phyloP scores from a whole-genome alignment of 1,140 invertebrate species.

The Drosophila ironensis region DNA sequence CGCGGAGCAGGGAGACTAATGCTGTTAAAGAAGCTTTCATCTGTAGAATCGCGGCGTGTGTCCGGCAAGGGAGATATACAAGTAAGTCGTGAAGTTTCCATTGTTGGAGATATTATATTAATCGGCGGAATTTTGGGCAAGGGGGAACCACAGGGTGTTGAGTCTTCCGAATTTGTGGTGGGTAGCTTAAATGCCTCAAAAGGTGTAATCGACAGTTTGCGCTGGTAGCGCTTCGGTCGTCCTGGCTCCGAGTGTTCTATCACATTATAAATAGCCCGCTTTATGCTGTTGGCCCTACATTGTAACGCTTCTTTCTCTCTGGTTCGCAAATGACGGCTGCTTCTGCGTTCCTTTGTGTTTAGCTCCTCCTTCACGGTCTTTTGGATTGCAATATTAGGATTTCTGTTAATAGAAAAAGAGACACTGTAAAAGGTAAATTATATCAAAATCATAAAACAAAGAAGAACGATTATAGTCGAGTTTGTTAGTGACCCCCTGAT shows the following conservation, averaged over 20 bases:
- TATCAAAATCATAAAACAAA: no score
- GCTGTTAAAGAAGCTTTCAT: slow-evolving; percentile 83
- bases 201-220: slow-evolving; percentile 75
- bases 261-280: slow-evolving; percentile 91
- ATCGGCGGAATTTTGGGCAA: slow-evolving; percentile 83
- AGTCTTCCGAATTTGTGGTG: slow-evolving; percentile 82
- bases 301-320: slow-evolving; percentile 84
- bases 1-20: slow-evolving; percentile 86
- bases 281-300: slow-evolving; percentile 90
- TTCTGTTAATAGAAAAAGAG: no score
- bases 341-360: slow-evolving; percentile 74
- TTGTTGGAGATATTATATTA: slow-evolving; percentile 80
- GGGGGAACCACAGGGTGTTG: slow-evolving; percentile 85
- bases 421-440: no score
- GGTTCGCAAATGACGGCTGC: slow-evolving; percentile 66
- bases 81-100: slow-evolving; percentile 82
- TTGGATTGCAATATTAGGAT: slow-evolving; percentile 76
- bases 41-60: slow-evolving; percentile 85
- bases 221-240: slow-evolving; percentile 83
- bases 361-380: slow-evolving; percentile 81
- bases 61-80: slow-evolving; percentile 87
- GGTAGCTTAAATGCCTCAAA: slow-evolving; percentile 71
- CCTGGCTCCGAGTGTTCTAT: slow-evolving; percentile 90
- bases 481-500: no score
- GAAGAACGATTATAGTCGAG: no score